These are phyloP conservation scores for Macaria notata DNA, from an alignment of 2,888 invertebrate genomes.

Conservation along the genomic window DNA sequence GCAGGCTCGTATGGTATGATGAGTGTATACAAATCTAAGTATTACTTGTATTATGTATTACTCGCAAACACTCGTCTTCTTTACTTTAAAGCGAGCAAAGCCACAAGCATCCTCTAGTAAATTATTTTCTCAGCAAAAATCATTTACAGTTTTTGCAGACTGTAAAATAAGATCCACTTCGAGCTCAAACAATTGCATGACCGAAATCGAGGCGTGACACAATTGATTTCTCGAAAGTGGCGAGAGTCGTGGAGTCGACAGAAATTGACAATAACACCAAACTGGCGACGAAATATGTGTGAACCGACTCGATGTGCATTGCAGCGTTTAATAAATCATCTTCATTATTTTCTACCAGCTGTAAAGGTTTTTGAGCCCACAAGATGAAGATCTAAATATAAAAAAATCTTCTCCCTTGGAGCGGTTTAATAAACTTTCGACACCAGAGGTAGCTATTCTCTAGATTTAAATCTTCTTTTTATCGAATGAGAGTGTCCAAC, in stretches of 20 bases:
- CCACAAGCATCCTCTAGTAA: not conserved
- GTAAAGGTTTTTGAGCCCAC: no score
- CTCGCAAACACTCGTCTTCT: no score
- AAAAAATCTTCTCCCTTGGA: no score
- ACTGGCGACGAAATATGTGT: conserved; percentile 9
- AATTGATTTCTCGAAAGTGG: conserved; percentile 33
- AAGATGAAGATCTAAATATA: no score
- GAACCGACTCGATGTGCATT: no score
- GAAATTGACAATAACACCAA: conserved; percentile 11
- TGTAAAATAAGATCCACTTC: not conserved
- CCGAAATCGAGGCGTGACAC: conserved; percentile 32
- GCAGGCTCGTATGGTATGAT: not conserved
- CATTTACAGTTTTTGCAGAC: not conserved
- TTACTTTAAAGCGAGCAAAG: no score
- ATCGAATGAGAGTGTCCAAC: no score
- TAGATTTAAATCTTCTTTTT: no score
- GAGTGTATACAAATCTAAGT: not conserved
- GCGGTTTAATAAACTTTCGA: no score
- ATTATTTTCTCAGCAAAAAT: not conserved
- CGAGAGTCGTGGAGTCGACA: conserved; percentile 41
- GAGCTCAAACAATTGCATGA: conserved; percentile 2
- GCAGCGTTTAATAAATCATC: no score
- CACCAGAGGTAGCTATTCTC: no score
- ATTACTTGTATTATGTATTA: not conserved
- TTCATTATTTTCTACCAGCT: no score